Evolutionary conservation across 2,888 invertebrate genomes (phyloP), one percentile per base, ranked within the genome.

Genomic region (Limnephilus rhombicus): DNA sequence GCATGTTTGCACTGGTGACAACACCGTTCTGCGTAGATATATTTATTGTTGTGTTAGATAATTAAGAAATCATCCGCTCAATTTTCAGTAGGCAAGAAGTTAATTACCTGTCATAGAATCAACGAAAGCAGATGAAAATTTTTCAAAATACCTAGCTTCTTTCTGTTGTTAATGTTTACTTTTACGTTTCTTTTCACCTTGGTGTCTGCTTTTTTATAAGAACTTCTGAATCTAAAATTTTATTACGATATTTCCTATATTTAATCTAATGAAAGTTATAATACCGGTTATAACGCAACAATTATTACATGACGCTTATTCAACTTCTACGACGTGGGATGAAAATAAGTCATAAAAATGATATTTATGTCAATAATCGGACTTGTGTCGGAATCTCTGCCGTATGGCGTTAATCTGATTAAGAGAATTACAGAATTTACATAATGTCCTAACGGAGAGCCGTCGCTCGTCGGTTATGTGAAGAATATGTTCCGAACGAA

Each of bases 311-410:
- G 4, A 83, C 34, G 34, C 18, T 83, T 83, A 34, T 83, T 11
- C 34, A 83, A 83, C 83, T 24, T 86, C 49, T 45, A 49, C 12
- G 29, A 45, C 85, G 86, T 86, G 86, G 86, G 86, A 45, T 49
- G 41, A 86, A 45, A 86, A 86, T 86, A 86, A 86, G 86, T 86
- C 86, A 86, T 86, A 86, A 86, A 86, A 86, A 29, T 86, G 15
- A 86, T 86, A 86, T 86, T 86, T 86, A 86, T 49, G 86, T 86
- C 86, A 86, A 86, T 86, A 86, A 45, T 86, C 41, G n/a, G 41
- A 45, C 85, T 41, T 37, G n/a, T 24, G n/a, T 41, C 7, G n/a
- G 45, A 45, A n/a, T 86, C 45, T 86, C 45, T 13, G 49, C 45
- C 86, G 86, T 45, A 45, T 86, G 86, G 45, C 34, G 86, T 41